A percentile compares a stretch with the other conserved stretches of the same genome.
Conservation (phyloP, 35 echinoderm and acorn worm species). For the Heliocidaris tuberculata region DNA sequence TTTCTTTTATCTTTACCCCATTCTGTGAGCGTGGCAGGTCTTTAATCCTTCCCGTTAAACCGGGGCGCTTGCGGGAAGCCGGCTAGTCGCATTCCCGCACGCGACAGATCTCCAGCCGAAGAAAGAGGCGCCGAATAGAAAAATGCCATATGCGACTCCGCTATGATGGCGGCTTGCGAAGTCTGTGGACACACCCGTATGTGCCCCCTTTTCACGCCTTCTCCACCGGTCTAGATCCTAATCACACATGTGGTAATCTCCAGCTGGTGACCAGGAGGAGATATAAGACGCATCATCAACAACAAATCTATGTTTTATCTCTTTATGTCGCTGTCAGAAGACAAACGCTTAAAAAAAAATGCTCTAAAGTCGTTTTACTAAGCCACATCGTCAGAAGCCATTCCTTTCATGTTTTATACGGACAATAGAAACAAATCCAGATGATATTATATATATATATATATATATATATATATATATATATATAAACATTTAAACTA, state of each 20-base stretch:
- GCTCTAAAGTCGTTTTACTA: too few relatives aligned
- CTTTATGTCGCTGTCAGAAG: not conserved
- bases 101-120: not conserved
- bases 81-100: constrained; percentile 21
- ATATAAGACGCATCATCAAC: not conserved
- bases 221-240: constrained; percentile 1
- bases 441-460: too few relatives aligned
- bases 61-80: constrained; percentile 28
- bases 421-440: too few relatives aligned
- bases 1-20: not conserved
- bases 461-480: too few relatives aligned
- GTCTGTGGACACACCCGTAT: not conserved
- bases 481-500: too few relatives aligned
- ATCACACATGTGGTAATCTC: not conserved
- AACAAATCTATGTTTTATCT: not conserved
- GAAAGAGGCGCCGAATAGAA: not conserved
- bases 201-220: not conserved
- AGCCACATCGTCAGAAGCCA: too few relatives aligned
- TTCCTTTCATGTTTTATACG: too few relatives aligned
- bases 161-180: not conserved
- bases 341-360: not conserved
- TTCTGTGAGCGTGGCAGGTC: not conserved
- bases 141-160: constrained; percentile 26
- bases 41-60: not conserved
- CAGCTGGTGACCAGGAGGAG: not conserved